A percentile compares a stretch with the other conserved stretches of the same genome.
phyloP scores from a whole-genome alignment of 2,113 vertebrate species.

The Eretmochelys imbricata region DNA sequence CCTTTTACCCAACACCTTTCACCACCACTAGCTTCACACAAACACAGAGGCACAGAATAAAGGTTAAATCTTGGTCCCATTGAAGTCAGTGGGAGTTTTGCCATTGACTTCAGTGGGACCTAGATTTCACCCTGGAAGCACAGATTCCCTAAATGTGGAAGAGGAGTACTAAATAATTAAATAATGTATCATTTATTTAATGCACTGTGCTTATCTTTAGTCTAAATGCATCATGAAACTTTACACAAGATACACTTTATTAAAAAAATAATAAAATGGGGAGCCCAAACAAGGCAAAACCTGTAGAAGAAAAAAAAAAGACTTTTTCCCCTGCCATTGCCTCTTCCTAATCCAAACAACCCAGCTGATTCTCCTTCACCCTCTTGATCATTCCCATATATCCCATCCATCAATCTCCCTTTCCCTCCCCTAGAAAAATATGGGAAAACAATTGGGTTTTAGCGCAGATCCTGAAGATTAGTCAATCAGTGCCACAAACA shows the following conservation, averaged over 20 bases:
- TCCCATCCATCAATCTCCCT: background rate
- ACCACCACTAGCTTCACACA: background rate
- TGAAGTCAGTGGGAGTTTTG: background rate
- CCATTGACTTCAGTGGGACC: background rate
- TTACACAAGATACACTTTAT: background rate
- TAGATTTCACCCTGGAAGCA: background rate
- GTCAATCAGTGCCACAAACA: background rate
- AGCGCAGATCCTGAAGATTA: background rate
- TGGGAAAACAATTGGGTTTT: background rate
- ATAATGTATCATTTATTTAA: background rate
- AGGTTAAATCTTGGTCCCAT: background rate
- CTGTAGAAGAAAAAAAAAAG: background rate
- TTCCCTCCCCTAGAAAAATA: background rate
- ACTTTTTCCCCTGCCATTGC: background rate
- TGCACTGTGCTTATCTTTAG: background rate
- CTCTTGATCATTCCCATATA: background rate
- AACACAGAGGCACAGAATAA: background rate
- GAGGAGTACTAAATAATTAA: background rate
- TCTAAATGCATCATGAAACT: background rate
- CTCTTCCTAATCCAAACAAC: background rate
- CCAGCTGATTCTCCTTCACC: background rate
- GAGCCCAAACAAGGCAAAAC: background rate
- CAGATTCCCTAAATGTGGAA: background rate
- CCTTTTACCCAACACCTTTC: background rate
- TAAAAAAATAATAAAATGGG: background rate